These are phyloP conservation scores for Habropoda laboriosa DNA, from an alignment of 1,140 invertebrate species.

Conservation along the genomic window DNA sequence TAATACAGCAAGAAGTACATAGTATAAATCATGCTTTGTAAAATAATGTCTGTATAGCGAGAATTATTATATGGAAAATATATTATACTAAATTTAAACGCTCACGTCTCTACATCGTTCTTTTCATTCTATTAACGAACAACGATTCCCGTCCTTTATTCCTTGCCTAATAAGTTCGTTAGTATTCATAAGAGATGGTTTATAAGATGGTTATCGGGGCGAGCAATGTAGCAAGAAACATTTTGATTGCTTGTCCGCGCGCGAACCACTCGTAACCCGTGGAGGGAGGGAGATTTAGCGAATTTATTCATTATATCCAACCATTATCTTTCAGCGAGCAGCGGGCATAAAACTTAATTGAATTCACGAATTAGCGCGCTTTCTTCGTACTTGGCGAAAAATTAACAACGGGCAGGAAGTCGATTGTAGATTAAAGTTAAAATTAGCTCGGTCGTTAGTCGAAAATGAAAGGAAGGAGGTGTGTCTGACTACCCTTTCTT, in stretches of 20 bases:
- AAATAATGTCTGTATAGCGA: conserved; percentile 82
- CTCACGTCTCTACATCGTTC: not conserved
- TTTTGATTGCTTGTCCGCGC: conserved; percentile 8
- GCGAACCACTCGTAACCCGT: not conserved
- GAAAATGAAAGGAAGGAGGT: conserved; percentile 4
- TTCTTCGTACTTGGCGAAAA: conserved; percentile 11
- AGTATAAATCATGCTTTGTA: conserved; percentile 80
- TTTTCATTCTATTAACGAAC: not conserved
- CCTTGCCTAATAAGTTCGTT: conserved; percentile 16
- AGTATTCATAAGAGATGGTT: conserved; percentile 21
- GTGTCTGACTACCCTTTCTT: too few species aligned
- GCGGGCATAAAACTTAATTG: conserved; percentile 19
- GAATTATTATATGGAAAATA: conserved; percentile 82
- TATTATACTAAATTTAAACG: conserved; percentile 82
- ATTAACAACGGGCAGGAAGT: conserved; percentile 9
- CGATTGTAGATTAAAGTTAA: not conserved
- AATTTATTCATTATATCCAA: conserved; percentile 18
- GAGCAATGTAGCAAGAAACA: conserved; percentile 6
- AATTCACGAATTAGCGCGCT: conserved; percentile 36
- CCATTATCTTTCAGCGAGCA: not conserved
- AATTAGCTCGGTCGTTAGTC: not conserved
- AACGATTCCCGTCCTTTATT: not conserved
- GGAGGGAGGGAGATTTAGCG: not conserved
- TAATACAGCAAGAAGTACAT: conserved; percentile 68
- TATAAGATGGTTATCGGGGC: conserved; percentile 12